phyloP scores from a whole-genome alignment of 2,113 vertebrate genomes.

The Archilochus colubris region DNA sequence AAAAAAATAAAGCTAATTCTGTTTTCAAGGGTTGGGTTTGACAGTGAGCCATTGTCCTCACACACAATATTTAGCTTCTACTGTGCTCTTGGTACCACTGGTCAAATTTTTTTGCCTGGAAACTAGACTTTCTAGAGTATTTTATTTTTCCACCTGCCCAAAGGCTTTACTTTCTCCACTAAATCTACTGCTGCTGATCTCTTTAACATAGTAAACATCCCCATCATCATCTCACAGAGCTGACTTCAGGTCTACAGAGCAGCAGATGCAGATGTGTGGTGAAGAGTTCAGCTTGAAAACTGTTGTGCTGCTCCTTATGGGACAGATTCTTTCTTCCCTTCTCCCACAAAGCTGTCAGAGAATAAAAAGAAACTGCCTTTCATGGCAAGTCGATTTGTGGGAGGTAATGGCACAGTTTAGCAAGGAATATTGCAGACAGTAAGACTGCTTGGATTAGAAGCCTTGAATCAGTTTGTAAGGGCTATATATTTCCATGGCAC shows the following conservation, averaged over 20 bases:
- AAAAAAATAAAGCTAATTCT: background rate
- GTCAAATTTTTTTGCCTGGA: background rate
- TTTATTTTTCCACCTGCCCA: background rate
- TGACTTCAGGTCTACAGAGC: background rate
- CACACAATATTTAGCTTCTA: background rate
- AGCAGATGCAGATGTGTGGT: background rate
- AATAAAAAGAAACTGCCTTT: constrained; percentile 61
- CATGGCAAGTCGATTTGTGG: constrained; percentile 65
- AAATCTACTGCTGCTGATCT: background rate
- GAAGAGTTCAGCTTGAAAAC: background rate
- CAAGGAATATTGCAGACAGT: constrained; percentile 48
- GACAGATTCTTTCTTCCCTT: background rate
- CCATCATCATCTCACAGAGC: background rate
- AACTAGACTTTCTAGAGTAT: background rate
- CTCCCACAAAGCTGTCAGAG: constrained; percentile 1
- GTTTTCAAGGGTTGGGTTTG: background rate
- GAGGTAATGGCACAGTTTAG: constrained; percentile 46
- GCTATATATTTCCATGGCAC: constrained; percentile 13
- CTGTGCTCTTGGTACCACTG: background rate
- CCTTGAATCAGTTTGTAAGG: constrained; percentile 20
- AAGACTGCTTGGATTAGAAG: constrained; percentile 42
- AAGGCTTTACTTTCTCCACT: background rate
- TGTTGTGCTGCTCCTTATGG: background rate
- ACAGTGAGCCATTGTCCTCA: background rate
- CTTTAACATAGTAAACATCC: background rate